phyloP scores from a whole-genome alignment of 2,888 invertebrate genomes.

The Miltochrista miniata region DNA sequence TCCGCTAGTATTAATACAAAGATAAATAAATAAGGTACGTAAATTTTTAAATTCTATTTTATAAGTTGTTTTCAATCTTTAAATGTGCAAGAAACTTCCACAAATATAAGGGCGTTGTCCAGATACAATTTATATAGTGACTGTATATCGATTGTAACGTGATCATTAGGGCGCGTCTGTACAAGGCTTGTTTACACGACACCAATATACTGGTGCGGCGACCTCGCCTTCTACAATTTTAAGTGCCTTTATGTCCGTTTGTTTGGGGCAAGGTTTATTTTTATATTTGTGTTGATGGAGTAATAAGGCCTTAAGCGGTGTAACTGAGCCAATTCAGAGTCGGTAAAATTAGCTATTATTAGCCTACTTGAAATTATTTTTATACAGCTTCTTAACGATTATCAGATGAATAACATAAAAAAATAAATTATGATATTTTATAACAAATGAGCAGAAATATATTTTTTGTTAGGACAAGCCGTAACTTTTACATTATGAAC shows the following conservation, averaged over 20 bases:
- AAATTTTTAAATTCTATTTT: too few relatives aligned
- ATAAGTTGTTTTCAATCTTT: not conserved
- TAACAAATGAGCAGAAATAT: too few relatives aligned
- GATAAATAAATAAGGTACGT: too few relatives aligned
- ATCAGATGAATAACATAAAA: too few relatives aligned
- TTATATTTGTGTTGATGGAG: constrained; percentile 13
- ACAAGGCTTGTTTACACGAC: constrained; percentile 34
- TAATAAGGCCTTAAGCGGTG: constrained; percentile 7
- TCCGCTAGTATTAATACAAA: too few relatives aligned
- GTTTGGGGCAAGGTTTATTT: constrained; percentile 22
- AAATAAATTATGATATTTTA: too few relatives aligned
- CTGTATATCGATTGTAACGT: constrained; percentile 39
- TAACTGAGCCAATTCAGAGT: not conserved
- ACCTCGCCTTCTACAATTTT: constrained; percentile 33
- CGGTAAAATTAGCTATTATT: not conserved
- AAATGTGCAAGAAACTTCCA: constrained; percentile 12
- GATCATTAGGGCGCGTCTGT: constrained; percentile 41
- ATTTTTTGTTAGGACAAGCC: too few relatives aligned
- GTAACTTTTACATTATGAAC: too few relatives aligned
- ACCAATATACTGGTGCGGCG: constrained; percentile 31
- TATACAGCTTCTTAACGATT: too few relatives aligned
- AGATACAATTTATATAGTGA: constrained; percentile 32
- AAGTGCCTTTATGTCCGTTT: constrained; percentile 30
- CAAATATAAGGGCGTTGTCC: constrained; percentile 36
- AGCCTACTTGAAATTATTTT: too few relatives aligned